Evolutionary conservation across 2,797 vertebrate genomes (phyloP), one percentile per base, ranked within the genome.

Genomic region (Rhynchotus rufescens): DNA sequence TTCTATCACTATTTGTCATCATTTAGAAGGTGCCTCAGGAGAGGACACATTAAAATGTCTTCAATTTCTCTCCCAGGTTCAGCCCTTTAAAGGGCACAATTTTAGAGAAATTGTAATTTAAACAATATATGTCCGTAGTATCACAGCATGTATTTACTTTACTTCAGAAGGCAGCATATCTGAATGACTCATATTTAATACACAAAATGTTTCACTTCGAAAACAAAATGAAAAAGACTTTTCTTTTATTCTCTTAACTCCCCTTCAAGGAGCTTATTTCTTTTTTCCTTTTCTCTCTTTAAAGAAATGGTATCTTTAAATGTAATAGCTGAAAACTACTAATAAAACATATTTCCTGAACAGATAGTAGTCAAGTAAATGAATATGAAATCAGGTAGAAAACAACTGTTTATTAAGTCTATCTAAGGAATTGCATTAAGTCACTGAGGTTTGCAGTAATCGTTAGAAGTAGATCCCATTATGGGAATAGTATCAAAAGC

Each of bases 151-250:
- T 28, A 78, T 90, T 62, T 81, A 80, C 62, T 94, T 92, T 82
- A 52, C 54, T 86, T 83, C 71, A 90, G 45, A 23, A 91, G 68
- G 61, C 4, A 80, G 65, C 20, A 92, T 86, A 91, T 79, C 28
- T 0, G 0, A 88, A 67, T 82, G 36, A 84, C 72, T 94, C 80
- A 82, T 84, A 84, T 89, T 89, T 94, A 88, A 68, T 88, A 74
- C 28, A 89, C 25, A 92, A 84, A 84, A 91, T 22, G 61, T 80
- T 95, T 93, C 17, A 61, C 44, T 88, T 93, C 78, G 89, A 94
- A 95, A 64, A 74, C 71, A 81, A 92, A 94, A 84, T 42, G 28
- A 61, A 60, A 91, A 78, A 44, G 7, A 87, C 8, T 54, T 9
- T 60, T 90, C 49, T 89, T 93, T 81, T 79, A 73, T 92, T 86